phyloP scores from a whole-genome alignment of 1,140 invertebrate genomes.

The Brachionus rotundiformis region DNA sequence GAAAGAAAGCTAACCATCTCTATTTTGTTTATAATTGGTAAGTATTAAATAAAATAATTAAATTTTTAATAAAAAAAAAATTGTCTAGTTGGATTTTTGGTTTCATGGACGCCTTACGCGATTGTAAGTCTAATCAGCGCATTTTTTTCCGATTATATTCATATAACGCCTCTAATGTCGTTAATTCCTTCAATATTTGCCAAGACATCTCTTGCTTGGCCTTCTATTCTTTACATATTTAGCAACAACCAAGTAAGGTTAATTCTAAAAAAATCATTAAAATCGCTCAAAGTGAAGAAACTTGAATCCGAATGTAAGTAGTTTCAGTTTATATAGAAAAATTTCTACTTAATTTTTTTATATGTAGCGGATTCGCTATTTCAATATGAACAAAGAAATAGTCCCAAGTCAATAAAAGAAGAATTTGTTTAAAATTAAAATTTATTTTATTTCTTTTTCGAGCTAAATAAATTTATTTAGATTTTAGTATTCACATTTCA shows the following conservation, averaged over 20 bases:
- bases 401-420: background rate
- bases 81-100: constrained; percentile 20
- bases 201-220: constrained; percentile 29
- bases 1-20: constrained; percentile 40
- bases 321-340: background rate
- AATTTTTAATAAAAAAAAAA: background rate
- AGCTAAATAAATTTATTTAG: background rate
- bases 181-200: constrained; percentile 23
- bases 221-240: constrained; percentile 33
- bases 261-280: background rate
- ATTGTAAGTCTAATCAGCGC: background rate
- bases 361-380: background rate
- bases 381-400: background rate
- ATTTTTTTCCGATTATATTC: constrained; percentile 22
- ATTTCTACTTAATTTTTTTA: background rate
- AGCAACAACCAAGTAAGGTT: constrained; percentile 5
- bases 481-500: too few species aligned
- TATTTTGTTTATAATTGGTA: constrained; percentile 35
- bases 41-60: background rate
- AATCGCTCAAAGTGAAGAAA: background rate
- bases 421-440: constrained; percentile 10
- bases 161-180: background rate
- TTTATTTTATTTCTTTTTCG: background rate
- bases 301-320: background rate
- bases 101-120: constrained; percentile 42